phyloP scores from a whole-genome alignment of 2,797 vertebrate genomes.

The Ispidina lecontei region DNA sequence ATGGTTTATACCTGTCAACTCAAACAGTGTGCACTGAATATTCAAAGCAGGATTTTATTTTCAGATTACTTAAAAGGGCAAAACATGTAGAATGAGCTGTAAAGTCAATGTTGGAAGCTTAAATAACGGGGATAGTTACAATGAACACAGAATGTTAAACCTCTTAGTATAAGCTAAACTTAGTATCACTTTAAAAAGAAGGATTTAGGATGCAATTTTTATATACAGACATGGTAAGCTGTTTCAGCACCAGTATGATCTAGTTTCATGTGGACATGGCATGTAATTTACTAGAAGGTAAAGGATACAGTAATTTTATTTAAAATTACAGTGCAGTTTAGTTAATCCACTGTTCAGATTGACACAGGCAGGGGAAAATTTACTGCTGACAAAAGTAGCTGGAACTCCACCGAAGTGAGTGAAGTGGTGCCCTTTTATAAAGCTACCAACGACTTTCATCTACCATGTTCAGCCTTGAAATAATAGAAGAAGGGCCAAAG shows the following conservation, averaged over 20 bases:
- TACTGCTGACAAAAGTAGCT: slow-evolving; percentile 39
- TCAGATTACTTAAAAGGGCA: slow-evolving; percentile 59
- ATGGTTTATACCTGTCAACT: slow-evolving; percentile 64
- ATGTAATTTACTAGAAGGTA: slow-evolving; percentile 67
- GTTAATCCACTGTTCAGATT: slow-evolving; percentile 72
- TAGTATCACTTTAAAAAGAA: slow-evolving; percentile 74
- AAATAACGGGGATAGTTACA: slow-evolving; percentile 62
- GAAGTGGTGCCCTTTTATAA: slow-evolving; percentile 31
- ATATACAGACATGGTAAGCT: slow-evolving; percentile 59
- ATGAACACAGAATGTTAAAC: slow-evolving; percentile 67
- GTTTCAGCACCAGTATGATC: slow-evolving; percentile 54
- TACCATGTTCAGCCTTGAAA: slow-evolving; percentile 69
- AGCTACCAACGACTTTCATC: slow-evolving; percentile 14
- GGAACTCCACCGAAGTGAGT: not conserved
- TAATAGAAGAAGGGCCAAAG: slow-evolving; percentile 65
- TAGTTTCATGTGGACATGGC: slow-evolving; percentile 71
- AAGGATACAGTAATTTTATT: slow-evolving; percentile 77
- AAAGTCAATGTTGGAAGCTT: slow-evolving; percentile 66
- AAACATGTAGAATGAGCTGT: slow-evolving; percentile 50
- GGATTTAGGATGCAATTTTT: slow-evolving; percentile 68
- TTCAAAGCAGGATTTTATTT: slow-evolving; percentile 63
- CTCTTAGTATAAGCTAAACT: slow-evolving; percentile 79
- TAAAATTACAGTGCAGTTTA: slow-evolving; percentile 77
- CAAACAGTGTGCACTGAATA: slow-evolving; percentile 74
- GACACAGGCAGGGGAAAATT: not conserved